Conservation (phyloP, 2,888 invertebrate genomes). For the Idaea biselata region DNA sequence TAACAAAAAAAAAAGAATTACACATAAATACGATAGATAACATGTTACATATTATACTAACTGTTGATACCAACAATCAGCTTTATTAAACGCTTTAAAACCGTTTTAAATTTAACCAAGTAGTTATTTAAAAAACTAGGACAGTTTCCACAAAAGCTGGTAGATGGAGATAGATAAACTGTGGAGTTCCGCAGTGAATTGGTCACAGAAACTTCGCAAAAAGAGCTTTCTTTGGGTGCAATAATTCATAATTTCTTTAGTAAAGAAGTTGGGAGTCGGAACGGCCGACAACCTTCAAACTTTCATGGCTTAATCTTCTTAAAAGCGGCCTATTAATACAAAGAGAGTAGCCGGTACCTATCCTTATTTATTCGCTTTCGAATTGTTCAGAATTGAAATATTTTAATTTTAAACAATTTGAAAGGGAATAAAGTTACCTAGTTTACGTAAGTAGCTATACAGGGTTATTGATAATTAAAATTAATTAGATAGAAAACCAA, state of each 20-base stretch:
- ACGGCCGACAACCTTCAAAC: slow-evolving; percentile 41
- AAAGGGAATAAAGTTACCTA: not conserved
- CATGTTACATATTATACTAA: too few species aligned
- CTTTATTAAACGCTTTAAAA: not conserved
- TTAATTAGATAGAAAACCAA: too few species aligned
- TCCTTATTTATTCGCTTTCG: slow-evolving; percentile 39
- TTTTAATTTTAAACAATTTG: not conserved
- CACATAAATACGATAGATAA: too few species aligned
- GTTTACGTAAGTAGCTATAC: not conserved
- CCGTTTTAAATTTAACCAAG: not conserved
- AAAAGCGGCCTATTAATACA: slow-evolving; percentile 48
- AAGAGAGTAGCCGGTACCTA: slow-evolving; percentile 25
- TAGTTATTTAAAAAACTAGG: not conserved
- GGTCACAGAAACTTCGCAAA: slow-evolving; percentile 32
- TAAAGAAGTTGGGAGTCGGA: slow-evolving; percentile 38
- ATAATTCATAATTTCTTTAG: slow-evolving; percentile 48
- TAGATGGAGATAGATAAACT: not conserved
- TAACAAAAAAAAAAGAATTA: too few species aligned
- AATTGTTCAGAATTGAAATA: slow-evolving; percentile 29
- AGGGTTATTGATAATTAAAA: too few species aligned
- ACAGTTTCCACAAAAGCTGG: not conserved
- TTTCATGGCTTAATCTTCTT: slow-evolving; percentile 51
- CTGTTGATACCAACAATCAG: not conserved
- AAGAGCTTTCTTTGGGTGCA: slow-evolving; percentile 37
- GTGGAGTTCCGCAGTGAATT: slow-evolving; percentile 29